phyloP scores from a whole-genome alignment of 1,140 invertebrate genomes.

The Drosophila busckii region DNA sequence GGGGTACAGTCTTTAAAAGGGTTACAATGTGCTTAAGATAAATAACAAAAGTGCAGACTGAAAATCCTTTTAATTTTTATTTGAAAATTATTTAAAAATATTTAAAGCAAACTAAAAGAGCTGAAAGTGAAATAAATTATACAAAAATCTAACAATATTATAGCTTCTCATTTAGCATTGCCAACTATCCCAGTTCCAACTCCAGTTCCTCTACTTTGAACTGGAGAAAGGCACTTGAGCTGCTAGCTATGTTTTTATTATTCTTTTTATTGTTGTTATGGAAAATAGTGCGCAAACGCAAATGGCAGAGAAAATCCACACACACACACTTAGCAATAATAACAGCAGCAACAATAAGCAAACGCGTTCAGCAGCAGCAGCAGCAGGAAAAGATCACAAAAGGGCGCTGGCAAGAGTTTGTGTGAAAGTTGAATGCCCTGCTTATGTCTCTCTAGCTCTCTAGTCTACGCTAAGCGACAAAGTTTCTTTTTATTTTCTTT shows the following conservation, averaged over 20 bases:
- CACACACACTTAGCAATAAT: slow-evolving; percentile 2
- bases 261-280: slow-evolving; percentile 53
- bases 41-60: no score
- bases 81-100: no score
- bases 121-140: no score
- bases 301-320: slow-evolving; percentile 44
- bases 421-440: slow-evolving; percentile 71
- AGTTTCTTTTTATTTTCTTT: slow-evolving; percentile 14
- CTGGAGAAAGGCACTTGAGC: no score
- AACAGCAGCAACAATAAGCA: slow-evolving; percentile 2
- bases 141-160: no score
- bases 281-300: slow-evolving; percentile 73
- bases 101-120: no score
- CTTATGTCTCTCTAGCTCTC: slow-evolving; percentile 48
- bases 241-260: background rate
- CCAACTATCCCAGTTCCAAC: no score
- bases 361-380: slow-evolving; percentile 25
- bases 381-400: slow-evolving; percentile 45
- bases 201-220: no score
- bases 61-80: no score
- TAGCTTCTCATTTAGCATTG: no score
- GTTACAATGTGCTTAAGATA: no score
- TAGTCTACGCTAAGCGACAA: slow-evolving; percentile 23
- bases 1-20: slow-evolving; percentile 34
- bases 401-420: slow-evolving; percentile 67